These are phyloP conservation scores for Lepilemur ruficaudatus DNA, from an alignment of 2,797 vertebrate genomes.

Conservation along the genomic window DNA sequence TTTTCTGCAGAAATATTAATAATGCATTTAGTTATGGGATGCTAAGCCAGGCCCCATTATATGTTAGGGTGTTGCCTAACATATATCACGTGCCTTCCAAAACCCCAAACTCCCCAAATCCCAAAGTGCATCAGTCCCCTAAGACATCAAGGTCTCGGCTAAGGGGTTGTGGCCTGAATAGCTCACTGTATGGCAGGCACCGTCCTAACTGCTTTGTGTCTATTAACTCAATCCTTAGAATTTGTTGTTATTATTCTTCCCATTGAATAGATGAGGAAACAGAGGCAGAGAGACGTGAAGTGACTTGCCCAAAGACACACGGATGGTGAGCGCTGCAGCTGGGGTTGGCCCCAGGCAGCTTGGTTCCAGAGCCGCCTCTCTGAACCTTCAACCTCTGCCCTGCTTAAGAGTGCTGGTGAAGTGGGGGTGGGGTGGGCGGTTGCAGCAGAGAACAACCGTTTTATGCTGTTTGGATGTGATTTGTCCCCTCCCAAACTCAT, in stretches of 20 bases:
- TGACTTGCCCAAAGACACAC: neutral
- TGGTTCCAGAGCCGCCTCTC: neutral
- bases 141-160: neutral
- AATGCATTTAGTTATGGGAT: neutral
- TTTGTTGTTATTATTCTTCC: neutral
- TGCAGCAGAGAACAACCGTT: neutral
- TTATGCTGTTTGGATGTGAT: neutral
- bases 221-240: neutral
- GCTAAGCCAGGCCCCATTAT: neutral
- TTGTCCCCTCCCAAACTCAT: neutral
- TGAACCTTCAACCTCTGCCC: neutral
- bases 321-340: neutral
- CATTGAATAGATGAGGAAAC: neutral
- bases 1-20: neutral
- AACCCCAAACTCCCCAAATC: neutral
- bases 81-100: neutral
- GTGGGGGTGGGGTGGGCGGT: neutral
- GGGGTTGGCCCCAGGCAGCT: neutral
- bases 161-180: neutral
- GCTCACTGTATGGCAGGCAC: neutral
- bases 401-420: neutral
- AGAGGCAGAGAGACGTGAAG: neutral
- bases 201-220: neutral
- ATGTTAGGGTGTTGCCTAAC: neutral
- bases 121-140: neutral